Conservation (phyloP, 2,113 vertebrate species). For the Gymnobelideus leadbeateri region DNA sequence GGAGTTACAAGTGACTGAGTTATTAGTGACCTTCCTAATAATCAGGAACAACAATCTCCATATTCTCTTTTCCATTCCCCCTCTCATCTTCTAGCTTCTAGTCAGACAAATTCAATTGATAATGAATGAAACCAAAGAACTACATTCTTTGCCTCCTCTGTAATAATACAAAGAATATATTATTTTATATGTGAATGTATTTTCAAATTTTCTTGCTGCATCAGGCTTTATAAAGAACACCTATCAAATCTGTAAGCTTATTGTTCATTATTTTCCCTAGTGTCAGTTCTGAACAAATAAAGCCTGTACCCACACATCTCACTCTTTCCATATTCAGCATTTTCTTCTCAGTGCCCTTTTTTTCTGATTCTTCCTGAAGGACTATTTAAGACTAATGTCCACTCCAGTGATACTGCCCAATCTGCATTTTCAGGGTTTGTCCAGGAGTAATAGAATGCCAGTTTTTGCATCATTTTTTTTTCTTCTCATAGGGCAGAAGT, state of each 20-base stretch:
- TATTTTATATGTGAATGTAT: neutral
- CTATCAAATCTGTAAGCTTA: neutral
- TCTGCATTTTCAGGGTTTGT: neutral
- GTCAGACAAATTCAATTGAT: neutral
- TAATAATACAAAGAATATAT: neutral
- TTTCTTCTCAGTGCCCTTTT: neutral
- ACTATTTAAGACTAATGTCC: neutral
- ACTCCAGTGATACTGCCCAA: neutral
- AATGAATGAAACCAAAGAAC: neutral
- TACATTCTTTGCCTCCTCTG: neutral
- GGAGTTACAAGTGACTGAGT: neutral
- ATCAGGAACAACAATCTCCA: neutral
- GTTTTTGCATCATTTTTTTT: neutral
- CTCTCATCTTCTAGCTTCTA: neutral
- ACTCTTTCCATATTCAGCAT: neutral
- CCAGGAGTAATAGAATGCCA: neutral
- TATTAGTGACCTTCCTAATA: neutral
- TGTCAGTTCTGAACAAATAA: neutral
- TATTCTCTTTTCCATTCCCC: neutral
- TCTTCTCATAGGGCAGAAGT: neutral
- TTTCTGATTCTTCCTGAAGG: neutral
- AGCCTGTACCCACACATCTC: neutral
- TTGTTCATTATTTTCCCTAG: neutral
- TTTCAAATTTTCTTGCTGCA: neutral
- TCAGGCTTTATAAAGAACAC: neutral